These are phyloP conservation scores for Drosophila macrospina DNA, from an alignment of 2,888 invertebrate species.

Conservation along the genomic window DNA sequence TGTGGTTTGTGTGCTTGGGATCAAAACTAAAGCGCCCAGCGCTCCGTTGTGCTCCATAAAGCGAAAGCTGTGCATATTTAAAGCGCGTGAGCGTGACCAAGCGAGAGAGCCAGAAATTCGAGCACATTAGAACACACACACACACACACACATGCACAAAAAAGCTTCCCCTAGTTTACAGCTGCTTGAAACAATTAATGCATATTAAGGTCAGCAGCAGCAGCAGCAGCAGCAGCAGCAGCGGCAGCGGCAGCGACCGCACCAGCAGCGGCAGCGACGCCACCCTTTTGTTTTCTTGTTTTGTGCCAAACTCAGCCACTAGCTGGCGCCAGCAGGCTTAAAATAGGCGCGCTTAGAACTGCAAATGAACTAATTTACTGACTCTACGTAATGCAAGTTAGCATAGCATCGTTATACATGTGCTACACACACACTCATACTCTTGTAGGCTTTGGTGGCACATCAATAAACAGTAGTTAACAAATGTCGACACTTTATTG, in stretches of 20 bases:
- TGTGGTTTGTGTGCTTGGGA: slow-evolving; percentile 47
- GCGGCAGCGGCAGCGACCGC: slow-evolving; percentile 45
- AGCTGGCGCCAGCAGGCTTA: slow-evolving; percentile 49
- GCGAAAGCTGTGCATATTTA: slow-evolving; percentile 56
- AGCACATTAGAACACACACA: slow-evolving; percentile 55
- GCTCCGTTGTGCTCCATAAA: slow-evolving; percentile 50
- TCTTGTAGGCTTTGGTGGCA: not conserved
- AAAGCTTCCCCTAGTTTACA: slow-evolving; percentile 61
- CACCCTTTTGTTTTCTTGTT: slow-evolving; percentile 53
- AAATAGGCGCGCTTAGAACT: slow-evolving; percentile 20
- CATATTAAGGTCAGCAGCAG: slow-evolving; percentile 69
- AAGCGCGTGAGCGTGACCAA: slow-evolving; percentile 58
- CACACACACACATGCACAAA: slow-evolving; percentile 11
- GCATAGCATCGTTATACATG: too few species aligned
- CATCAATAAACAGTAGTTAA: slow-evolving; percentile 17
- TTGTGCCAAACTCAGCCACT: slow-evolving; percentile 36
- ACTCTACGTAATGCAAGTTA: slow-evolving; percentile 14
- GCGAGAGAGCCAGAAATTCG: slow-evolving; percentile 27
- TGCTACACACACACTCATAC: not conserved
- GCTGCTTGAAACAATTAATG: slow-evolving; percentile 71
- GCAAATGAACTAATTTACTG: slow-evolving; percentile 1
- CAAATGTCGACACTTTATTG: slow-evolving; percentile 48
- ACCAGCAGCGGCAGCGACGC: slow-evolving; percentile 24
- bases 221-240: slow-evolving; percentile 22
- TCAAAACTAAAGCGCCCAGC: slow-evolving; percentile 52